phyloP scores from a whole-genome alignment of 2,888 invertebrate genomes.

The Rugalucina vietnamica region DNA sequence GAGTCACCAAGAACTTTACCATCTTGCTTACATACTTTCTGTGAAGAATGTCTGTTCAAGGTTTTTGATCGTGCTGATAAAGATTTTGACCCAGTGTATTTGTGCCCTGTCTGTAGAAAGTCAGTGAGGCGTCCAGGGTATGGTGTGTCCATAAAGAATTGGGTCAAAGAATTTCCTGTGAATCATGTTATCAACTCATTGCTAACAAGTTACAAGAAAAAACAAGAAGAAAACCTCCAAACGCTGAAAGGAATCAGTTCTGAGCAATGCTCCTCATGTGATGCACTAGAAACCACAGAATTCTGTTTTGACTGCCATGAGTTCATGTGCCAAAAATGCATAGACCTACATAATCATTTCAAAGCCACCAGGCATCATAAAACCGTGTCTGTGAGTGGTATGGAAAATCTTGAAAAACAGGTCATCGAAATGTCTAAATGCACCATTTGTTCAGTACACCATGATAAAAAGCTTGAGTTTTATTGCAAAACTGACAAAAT shows the following conservation, averaged over 20 bases:
- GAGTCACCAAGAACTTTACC: not conserved
- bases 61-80: not conserved
- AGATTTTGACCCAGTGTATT: not conserved
- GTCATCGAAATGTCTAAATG: constrained; percentile 4
- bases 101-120: constrained; percentile 11
- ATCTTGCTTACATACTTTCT: constrained; percentile 4
- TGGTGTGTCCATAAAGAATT: not conserved
- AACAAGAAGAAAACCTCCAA: not conserved
- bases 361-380: constrained; percentile 2
- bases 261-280: not conserved
- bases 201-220: not conserved
- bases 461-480: constrained; percentile 9
- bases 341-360: not conserved
- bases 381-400: not conserved
- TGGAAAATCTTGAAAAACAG: not conserved
- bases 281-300: not conserved
- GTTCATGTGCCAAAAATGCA: not conserved
- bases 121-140: not conserved
- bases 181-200: constrained; percentile 10
- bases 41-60: constrained; percentile 16
- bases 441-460: constrained; percentile 1
- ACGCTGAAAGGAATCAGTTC: not conserved
- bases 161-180: constrained; percentile 5
- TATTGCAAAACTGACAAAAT: constrained; percentile 9
- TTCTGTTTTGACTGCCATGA: constrained; percentile 12